Conservation (phyloP, 1,140 invertebrate genomes). For the Nautilus pompilius region DNA sequence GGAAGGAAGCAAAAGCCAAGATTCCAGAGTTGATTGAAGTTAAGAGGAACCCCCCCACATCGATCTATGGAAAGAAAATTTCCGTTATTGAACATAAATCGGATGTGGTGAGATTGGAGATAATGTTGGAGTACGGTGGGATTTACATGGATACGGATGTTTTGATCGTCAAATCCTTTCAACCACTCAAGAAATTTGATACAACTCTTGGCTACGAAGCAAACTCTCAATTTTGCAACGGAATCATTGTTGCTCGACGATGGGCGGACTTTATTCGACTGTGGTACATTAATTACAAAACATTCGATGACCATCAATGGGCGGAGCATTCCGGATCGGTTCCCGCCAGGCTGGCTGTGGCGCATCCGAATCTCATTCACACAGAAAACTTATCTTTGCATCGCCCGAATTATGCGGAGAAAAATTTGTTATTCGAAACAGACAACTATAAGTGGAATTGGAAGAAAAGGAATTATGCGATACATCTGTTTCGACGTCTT, state of each 20-base stretch:
- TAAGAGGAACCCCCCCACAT: too few species aligned
- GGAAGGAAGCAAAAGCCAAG: neutral
- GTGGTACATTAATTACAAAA: conserved; percentile 9
- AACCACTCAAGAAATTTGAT: conserved; percentile 5
- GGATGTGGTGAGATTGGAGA: conserved; percentile 9
- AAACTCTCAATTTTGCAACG: conserved; percentile 4
- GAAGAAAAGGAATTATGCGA: too few species aligned
- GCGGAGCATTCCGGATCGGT: neutral
- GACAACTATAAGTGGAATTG: too few species aligned
- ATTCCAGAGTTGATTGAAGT: too few species aligned
- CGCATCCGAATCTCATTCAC: too few species aligned
- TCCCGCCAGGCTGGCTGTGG: too few species aligned
- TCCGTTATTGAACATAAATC: conserved; percentile 4
- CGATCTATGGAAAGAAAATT: conserved; percentile 1
- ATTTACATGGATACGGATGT: conserved; percentile 16
- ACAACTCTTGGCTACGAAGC: conserved; percentile 5
- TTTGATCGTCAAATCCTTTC: conserved; percentile 7
- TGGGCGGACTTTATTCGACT: conserved; percentile 6
- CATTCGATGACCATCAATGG: conserved; percentile 4
- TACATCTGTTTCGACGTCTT: too few species aligned
- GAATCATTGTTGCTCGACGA: conserved; percentile 4
- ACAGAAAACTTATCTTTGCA: too few species aligned
- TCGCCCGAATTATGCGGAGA: too few species aligned
- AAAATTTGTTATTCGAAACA: too few species aligned
- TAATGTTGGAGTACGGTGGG: conserved; percentile 8